Conservation (phyloP, 2,113 vertebrate species). For the Cephalopterus ornatus region DNA sequence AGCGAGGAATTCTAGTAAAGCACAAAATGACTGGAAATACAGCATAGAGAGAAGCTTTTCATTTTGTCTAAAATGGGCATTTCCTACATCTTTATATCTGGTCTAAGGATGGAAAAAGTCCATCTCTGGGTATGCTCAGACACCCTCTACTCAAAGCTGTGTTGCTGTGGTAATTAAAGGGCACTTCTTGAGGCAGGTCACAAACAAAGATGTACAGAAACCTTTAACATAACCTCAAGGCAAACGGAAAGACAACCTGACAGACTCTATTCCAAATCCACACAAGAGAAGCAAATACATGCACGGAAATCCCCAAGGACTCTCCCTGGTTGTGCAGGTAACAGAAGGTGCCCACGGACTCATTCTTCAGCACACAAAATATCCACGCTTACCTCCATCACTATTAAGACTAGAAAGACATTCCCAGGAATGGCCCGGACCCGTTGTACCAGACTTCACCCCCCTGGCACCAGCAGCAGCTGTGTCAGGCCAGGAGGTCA, state of each 20-base stretch:
- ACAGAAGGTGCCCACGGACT: fast-evolving
- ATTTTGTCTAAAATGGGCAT: background rate
- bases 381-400: background rate
- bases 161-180: background rate
- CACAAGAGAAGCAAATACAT: background rate
- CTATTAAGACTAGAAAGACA: fast-evolving
- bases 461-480: background rate
- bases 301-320: background rate
- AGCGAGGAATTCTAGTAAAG: background rate
- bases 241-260: background rate
- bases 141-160: background rate
- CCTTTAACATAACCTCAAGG: background rate
- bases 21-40: background rate
- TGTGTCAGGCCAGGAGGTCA: background rate
- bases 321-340: background rate
- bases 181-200: background rate
- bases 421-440: background rate
- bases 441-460: background rate
- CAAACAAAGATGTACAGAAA: background rate
- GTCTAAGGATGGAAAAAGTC: background rate
- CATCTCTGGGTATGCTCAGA: background rate
- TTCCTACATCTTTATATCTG: background rate
- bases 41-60: fast-evolving
- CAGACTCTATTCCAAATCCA: background rate
- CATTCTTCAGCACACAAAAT: background rate